Evolutionary conservation across 2,888 invertebrate species (phyloP), one percentile per base, ranked within the genome.

Genomic region (Callimorpha dominula): DNA sequence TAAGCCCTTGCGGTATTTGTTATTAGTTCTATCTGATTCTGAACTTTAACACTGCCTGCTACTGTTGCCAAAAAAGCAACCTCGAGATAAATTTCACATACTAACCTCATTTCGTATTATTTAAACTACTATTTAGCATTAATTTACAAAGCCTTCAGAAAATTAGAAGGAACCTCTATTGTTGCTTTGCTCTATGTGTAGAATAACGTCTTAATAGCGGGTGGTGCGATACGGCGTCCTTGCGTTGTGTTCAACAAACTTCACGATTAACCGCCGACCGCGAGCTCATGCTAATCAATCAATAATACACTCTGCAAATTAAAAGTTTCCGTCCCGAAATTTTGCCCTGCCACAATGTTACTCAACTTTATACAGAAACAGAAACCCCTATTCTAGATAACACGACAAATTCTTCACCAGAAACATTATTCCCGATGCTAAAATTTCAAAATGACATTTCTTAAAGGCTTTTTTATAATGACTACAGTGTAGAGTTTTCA

Each of bases 181-280:
- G 2, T 15, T 65, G 4, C 15, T 7, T 31, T 17, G 40, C 57
- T 74, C 68, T 74, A n/a, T 68, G 54, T 64, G 12, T 20, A 46
- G 71, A 65, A 50, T 50, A 49, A 64, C 64, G 67, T 75, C 75
- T 75, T 75, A 72, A 75, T 72, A 43, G 68, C 20, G 66, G 89
- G 77, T 79, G 83, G 82, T 65, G 70, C 81, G 81, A 69, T 75
- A 74, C 77, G 79, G 81, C 82, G 89, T 86, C 89, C 88, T 87
- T 85, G 88, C 77, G 65, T 50, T 67, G 31, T 68, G 75, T 68
- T 54, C 20, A 66, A 69, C 75, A 50, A 75, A 75, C 71, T 71
- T 71, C 54, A 17, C 54, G 49, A 72, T 60, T 70, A 71, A 17
- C 46, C 50, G 15, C 66, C 11, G n/a, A 66, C 75, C 69, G 62